A percentile compares a stretch with the other conserved stretches of the same genome.
Conservation (phyloP, 2,888 invertebrate species). For the Trichogramma dendrolimi region DNA sequence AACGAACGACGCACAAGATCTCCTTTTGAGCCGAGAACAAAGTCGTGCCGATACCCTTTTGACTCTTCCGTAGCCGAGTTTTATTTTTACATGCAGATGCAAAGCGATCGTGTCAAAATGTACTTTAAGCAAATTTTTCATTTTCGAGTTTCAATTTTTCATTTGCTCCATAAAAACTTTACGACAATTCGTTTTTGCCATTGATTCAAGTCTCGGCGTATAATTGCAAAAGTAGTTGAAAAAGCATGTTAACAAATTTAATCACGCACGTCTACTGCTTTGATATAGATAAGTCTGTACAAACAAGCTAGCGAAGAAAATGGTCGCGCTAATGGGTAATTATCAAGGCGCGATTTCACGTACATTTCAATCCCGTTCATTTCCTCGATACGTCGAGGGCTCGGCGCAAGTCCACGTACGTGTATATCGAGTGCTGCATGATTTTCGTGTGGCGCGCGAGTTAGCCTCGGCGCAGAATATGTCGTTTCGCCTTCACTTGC, state of each 20-base stretch:
- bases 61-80: no score
- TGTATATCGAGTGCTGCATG: conserved; percentile 9
- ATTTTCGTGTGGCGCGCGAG: conserved; percentile 12
- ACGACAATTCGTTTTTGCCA: neutral
- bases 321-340: conserved; percentile 44
- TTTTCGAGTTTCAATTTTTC: no score
- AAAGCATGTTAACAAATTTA: neutral
- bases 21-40: no score
- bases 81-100: no score
- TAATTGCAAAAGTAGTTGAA: neutral
- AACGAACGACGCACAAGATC: no score
- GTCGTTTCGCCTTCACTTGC: neutral
- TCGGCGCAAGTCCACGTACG: neutral
- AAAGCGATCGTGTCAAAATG: neutral
- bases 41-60: no score
- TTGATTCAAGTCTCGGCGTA: neutral
- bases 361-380: conserved; percentile 47
- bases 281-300: no score
- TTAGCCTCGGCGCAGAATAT: neutral
- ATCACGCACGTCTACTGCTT: no score
- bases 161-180: no score
- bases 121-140: neutral
- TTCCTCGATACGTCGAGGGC: conserved; percentile 48
- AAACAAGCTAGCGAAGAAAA: no score
- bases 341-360: conserved; percentile 43